Base-by-base conservation (phyloP, 1,140 invertebrate species). In the Vanessa tameamea region DNA sequence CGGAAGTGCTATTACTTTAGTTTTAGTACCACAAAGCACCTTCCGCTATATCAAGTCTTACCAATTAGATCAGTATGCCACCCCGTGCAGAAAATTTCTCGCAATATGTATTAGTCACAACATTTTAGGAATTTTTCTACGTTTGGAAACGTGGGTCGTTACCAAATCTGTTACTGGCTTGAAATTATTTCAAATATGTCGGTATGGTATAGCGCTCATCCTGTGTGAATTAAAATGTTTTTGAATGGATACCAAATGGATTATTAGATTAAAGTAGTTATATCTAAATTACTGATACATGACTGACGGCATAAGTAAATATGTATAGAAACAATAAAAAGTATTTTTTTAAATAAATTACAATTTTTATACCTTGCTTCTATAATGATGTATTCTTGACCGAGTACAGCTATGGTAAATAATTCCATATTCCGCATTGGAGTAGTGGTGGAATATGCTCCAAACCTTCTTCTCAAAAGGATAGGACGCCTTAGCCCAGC, bases 1-100 rank as follows among this genome's bases (percentile, higher is more conserved):
- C 84, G 87, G 87, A 88, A 87, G 81, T 82, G 79, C 80, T 72
- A 63, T 78, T 77, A 70, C 74, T 65, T 78, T 82, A 43, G 37
- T 43, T 43, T 43, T 43, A 43, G 37, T 43, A 77, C 78, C 76
- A 63, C 81, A 81, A 80, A 74, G 51, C 66, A 72, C 78, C 84
- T 87, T 85, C 84, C 87, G 82, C 80, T 72, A 82, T 84, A 82
- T 83, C 81, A 73, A 68, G 43, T 47, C 37, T 64, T 64, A 64
- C 64, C 73, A 81, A 83, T 84, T 81, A 76, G 82, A 79, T 71
- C 79, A 84, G 70, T 84, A 75, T 78, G 80, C 47, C 79, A 79
- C 51, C 48, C 66, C 57, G 15, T 61, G 59, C 43, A 43, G 31
- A 64, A 14, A 15, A 51, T 26, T 64, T 64, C 23, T 64, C 43